Base-by-base conservation (phyloP, 2,888 invertebrate species). In the Pyrrhosoma nymphula region DNA sequence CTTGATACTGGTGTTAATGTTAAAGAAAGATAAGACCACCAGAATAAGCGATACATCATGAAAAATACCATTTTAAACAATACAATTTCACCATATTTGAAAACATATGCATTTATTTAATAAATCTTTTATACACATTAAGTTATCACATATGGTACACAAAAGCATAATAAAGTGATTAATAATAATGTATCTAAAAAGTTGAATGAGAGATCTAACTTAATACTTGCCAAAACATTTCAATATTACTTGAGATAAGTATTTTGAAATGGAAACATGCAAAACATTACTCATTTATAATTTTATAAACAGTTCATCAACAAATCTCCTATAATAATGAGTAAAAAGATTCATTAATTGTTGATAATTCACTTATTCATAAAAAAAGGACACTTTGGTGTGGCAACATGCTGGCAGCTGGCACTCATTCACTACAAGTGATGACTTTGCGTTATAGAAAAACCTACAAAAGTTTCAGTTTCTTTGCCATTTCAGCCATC, bases 121-220 rank as follows among this genome's bases (percentile, higher is more conserved):
- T 93, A 93, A 93, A 93, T 93, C 93, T 93, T 93, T 93, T 93
- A 82, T 93, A 93, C 93, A 93, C 93, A 93, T 93, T 93, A 93
- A 93, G 63, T 93, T 93, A 93, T 93, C 93, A 93, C 93, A 93
- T 93, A 93, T 93, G 20, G 69, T 93, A 93, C 93, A 93, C 93
- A 93, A 93, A 93, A 93, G 93, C 93, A 93, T 93, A 93, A 69
- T 93, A 69, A 93, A 93, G 69, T 93, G 93, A 69, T 93, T 60
- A 39, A 93, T 93, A 69, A 93, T 93, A 75, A 93, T 93, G 93
- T 91, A 63, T 93, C 93, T 93, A 93, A 93, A 93, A 93, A 75
- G 63, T 93, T 69, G 93, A 93, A 93, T 75, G 47, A 93, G 93
- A 93, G 93, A 93, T 93, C 93, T 93, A 93, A 93, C 63, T 93